Base-by-base conservation (phyloP, 2,888 invertebrate genomes). In the Peribatodes rhomboidaria region DNA sequence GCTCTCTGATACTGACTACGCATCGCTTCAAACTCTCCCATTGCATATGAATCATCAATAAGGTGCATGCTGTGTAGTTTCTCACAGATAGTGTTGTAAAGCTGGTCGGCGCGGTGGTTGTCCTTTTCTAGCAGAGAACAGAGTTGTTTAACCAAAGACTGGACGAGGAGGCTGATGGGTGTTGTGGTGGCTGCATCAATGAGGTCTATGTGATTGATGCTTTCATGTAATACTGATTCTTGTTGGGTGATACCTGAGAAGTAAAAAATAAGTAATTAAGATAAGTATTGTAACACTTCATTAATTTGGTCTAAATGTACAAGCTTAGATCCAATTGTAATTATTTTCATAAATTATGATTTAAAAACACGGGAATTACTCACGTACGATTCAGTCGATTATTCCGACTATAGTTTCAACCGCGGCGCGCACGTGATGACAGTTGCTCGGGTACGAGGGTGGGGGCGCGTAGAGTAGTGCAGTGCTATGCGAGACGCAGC, bases 21-120 rank as follows among this genome's bases (percentile, higher is more conserved):
- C 89, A 96, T 94, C 0, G 94, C 94, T 79, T 96, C 96, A 78
- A 96, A 96, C 81, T 96, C 96, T 41, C 94, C 94, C 94, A 95
- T 94, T 6, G 94, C 91, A 73, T 96, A 96, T 0, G 96, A 96
- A 77, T 95, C 93, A 75, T 96, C 96, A 58, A 97, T 95, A 13
- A 96, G 85, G 60, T 95, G 94, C 95, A 96, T 95, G 70, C 95
- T 93, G 76, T 94, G 94, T 13, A 96, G 85, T 83, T 95, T 95
- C 72, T 95, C 94, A 76, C 96, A 96, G 70, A 96, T 95, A 27
- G 94, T 94, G 71, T 94, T 94, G 84, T 96, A 96, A 1, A 96
- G 88, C 70, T 94, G 93, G 66, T 94, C 92, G 16, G 95, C 95
- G 70, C 94, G 88, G 3, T 82, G 77, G 14, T 86, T 82, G 78